Evolutionary conservation across 1,140 invertebrate species (phyloP), one percentile per base, ranked within the genome.

Genomic region (Lasioglossum baleicum): DNA sequence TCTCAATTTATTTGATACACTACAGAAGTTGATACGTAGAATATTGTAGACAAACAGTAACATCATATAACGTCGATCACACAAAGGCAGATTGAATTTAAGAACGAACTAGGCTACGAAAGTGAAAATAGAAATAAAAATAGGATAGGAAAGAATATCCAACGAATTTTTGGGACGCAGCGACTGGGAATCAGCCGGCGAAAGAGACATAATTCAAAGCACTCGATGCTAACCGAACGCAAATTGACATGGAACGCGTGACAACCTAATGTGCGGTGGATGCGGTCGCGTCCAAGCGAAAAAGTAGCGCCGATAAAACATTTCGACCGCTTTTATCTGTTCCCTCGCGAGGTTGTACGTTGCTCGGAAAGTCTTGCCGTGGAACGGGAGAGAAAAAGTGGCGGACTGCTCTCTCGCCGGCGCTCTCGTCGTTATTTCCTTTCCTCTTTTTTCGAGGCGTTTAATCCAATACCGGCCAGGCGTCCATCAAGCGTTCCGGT

Each of bases 391-490:
- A 65, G 69, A 80, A 75, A 80, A 65, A 75, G 71, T 53, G 68
- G 71, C 73, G n/a, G 67, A 60, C 35, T 68, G 77, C 75, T 83
- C 83, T 75, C 76, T 77, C 66, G 69, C 60, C 76, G 51, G 60
- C 51, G 71, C 83, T 81, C 83, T 81, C 73, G 78, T 83, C 82
- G 81, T 83, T 84, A 82, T 86, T 85, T 88, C 73, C 72, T 75
- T 82, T 83, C 31, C 67, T 75, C 71, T 86, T 64, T 86, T 79
- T 85, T 77, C 84, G 82, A 87, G 85, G 82, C 86, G 83, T 89
- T 90, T 91, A 92, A 92, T 91, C 90, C 90, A 90, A 89, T 89
- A 90, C 87, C 84, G 87, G 87, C 91, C 88, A 89, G 85, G 90
- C 91, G 92, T 92, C 90, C 90, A 92, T 91, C 90, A 92, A 90